A percentile compares a stretch with the other conserved stretches of the same genome.
phyloP scores from a whole-genome alignment of 2,113 vertebrate species.

The human region DNA sequence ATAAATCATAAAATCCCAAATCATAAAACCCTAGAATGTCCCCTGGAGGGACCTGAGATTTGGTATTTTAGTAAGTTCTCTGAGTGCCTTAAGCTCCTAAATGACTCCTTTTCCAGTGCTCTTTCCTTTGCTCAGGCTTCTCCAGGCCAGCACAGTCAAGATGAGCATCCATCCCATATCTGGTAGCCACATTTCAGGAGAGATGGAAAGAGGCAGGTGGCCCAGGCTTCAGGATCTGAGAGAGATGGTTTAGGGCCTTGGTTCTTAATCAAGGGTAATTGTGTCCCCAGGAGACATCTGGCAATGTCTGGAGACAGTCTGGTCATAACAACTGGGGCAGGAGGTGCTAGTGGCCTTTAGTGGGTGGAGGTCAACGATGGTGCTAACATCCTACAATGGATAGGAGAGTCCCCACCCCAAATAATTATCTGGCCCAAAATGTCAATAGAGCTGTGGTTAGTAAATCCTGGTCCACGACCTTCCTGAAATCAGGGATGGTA shows the following conservation, averaged over 20 bases:
- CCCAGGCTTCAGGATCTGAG: neutral
- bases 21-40: too few relatives aligned
- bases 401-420: neutral
- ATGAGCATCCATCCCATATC: fast-evolving
- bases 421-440: neutral
- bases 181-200: neutral
- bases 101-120: neutral
- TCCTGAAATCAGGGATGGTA: neutral
- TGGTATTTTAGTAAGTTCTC: neutral
- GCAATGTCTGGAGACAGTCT: neutral
- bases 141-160: neutral
- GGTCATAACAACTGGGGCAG: neutral
- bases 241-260: neutral
- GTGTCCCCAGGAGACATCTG: neutral
- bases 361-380: fast-evolving
- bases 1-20: too few relatives aligned
- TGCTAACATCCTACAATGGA: fast-evolving
- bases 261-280: neutral
- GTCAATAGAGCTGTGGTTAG: fast-evolving
- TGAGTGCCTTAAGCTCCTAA: fast-evolving
- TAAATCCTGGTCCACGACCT: fast-evolving
- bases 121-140: neutral
- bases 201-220: fast-evolving
- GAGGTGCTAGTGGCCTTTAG: neutral
- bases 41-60: neutral